Conservation (phyloP, 2,113 vertebrate genomes). For the Calyptomena viridis region DNA sequence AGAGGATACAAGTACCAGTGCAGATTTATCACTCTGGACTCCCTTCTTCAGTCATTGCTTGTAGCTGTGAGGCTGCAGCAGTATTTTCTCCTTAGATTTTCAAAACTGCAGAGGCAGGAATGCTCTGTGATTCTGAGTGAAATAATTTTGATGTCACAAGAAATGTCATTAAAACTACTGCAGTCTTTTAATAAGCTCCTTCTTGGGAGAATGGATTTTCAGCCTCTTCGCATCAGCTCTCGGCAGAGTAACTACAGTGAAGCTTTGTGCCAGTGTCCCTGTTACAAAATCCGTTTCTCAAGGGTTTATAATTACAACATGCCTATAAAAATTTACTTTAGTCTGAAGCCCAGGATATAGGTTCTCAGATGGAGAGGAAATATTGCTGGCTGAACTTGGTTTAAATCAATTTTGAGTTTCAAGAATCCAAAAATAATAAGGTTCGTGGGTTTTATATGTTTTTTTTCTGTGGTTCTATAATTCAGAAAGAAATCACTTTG, state of each 20-base stretch:
- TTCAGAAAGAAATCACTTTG: constrained; percentile 56
- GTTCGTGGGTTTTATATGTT: constrained; percentile 48
- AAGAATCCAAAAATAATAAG: constrained; percentile 59
- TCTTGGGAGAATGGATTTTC: constrained; percentile 51
- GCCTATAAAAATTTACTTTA: constrained; percentile 54
- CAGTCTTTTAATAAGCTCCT: constrained; percentile 51
- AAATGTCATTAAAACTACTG: constrained; percentile 53
- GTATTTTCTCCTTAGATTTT: not conserved
- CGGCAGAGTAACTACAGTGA: not conserved
- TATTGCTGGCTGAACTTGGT: constrained; percentile 40
- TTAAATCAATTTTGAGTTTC: constrained; percentile 62
- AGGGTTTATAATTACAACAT: constrained; percentile 57
- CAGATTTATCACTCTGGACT: not conserved
- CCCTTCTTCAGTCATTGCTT: not conserved
- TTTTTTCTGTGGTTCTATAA: constrained; percentile 50
- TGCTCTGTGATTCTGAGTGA: not conserved
- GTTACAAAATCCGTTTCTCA: constrained; percentile 7
- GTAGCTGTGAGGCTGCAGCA: not conserved
- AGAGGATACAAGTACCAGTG: not conserved
- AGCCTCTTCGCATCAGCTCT: not conserved
- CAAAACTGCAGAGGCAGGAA: constrained; percentile 3
- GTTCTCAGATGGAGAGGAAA: constrained; percentile 27
- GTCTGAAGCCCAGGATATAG: constrained; percentile 27
- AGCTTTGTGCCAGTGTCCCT: not conserved
- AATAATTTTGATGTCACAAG: constrained; percentile 45